Base-by-base conservation (phyloP, 2,888 invertebrate species). In the Petrophora chlorosata region DNA sequence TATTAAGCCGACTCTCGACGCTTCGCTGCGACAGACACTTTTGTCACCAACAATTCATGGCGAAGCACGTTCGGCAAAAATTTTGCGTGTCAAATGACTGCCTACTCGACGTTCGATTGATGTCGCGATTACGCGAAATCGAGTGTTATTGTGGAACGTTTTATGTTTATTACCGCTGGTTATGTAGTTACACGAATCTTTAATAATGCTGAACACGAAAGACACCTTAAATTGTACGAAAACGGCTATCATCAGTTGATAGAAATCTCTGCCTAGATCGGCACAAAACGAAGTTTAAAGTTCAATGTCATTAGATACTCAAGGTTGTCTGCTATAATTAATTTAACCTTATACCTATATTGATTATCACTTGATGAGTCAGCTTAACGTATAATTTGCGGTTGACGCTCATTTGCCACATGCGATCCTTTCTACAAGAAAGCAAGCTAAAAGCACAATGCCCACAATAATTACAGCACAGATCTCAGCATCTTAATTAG, bases 41-140 rank as follows among this genome's bases (percentile, higher is more conserved):
- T 88, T 88, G 88, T 86, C 84, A 79, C 75, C 77, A 70, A 73
- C 86, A 84, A 85, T 87, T 88, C 86, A 83, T 85, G 79, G 77
- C 76, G 70, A 74, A 76, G 84, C 88, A 89, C 87, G 87, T 85
- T 82, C 82, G 74, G 74, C 75, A 81, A 83, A 83, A 86, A 79
- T 80, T 84, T 79, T 81, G 81, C 84, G 83, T 80, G 84, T 86
- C 85, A 80, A 82, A 84, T 85, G 81, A 79, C 81, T 67, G 56
- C 67, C 63, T 59, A 67, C 65, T 67, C 60, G 66, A 70, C 73
- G 68, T 70, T 76, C 76, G 76, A 82, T 81, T 74, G 74, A 77
- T 79, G 74, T 65, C 64, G 56, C 74, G 77, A 80, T 81, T 79
- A 76, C 67, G 64, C 65, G 25, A 65, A 70, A 67, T 69, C 67